Conservation (phyloP, 2,888 invertebrate genomes). For the Platypus cylindrus region DNA sequence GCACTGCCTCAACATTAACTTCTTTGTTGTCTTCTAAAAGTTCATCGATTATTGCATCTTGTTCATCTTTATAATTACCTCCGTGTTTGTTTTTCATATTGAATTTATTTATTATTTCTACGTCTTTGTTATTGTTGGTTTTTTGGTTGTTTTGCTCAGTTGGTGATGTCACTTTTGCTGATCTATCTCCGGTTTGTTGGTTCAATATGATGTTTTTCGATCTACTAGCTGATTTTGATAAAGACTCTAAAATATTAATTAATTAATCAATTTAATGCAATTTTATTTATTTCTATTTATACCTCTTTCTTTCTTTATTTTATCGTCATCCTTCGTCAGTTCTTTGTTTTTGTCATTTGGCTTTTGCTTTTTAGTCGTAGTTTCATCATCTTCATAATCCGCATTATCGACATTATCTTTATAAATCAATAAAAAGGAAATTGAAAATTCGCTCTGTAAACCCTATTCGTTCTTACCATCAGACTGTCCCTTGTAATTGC, state of each 20-base stretch:
- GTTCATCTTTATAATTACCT: conserved; percentile 10
- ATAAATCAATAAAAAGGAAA: neutral
- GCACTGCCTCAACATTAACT: too few species aligned
- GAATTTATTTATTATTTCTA: conserved; percentile 14
- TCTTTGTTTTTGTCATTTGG: too few species aligned
- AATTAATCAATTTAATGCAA: too few species aligned
- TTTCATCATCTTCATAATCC: conserved; percentile 8
- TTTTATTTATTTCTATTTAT: too few species aligned
- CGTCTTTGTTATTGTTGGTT: conserved; percentile 3
- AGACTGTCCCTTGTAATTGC: conserved; percentile 12
- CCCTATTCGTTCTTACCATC: conserved; percentile 6
- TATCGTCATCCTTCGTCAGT: too few species aligned
- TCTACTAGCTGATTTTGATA: neutral
- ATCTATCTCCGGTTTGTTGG: too few species aligned
- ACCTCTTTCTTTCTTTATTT: too few species aligned
- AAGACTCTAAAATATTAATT: neutral
- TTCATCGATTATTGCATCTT: conserved; percentile 4
- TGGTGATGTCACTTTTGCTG: too few species aligned
- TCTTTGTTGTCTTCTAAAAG: conserved; percentile 4
- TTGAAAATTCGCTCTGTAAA: neutral
- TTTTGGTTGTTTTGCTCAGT: too few species aligned
- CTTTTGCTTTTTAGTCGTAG: neutral
- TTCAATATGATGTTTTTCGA: neutral
- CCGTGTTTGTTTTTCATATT: conserved; percentile 16
- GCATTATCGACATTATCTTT: conserved; percentile 9